Percentiles rank a stretch among this genome's conserved stretches.
Evolutionary conservation across 2,113 vertebrate species (phyloP).

Genomic region (Telmatochromis brichardi): DNA sequence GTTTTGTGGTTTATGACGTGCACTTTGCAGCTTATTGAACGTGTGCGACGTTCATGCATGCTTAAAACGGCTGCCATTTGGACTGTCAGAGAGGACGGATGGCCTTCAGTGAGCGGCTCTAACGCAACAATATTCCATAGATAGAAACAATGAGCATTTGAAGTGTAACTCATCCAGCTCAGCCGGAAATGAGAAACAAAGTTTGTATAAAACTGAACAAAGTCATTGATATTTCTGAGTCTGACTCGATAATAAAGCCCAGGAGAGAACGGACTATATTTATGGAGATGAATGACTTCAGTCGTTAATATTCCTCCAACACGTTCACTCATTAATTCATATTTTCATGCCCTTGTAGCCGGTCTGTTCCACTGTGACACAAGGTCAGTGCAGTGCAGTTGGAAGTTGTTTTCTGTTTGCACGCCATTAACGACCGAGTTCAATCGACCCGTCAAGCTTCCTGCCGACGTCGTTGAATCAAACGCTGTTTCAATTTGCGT

Average conservation of each 20-base stretch:
- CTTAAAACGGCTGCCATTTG: slow-evolving; percentile 11
- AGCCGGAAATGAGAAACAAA: not conserved
- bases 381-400: not conserved
- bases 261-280: not conserved
- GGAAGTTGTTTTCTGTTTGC: not conserved
- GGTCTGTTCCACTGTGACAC: not conserved
- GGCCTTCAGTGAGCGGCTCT: not conserved
- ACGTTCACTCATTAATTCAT: not conserved
- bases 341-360: not conserved
- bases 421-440: accelerated
- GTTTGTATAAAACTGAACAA: not conserved
- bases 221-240: not conserved
- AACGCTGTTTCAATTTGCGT: not conserved
- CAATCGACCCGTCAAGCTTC: not conserved
- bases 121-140: not conserved
- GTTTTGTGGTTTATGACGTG: not conserved
- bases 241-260: not conserved
- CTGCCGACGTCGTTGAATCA: not conserved
- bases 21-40: slow-evolving; percentile 13
- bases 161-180: not conserved
- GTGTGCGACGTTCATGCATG: not conserved
- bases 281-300: not conserved
- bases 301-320: not conserved
- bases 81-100: not conserved
- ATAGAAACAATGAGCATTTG: not conserved